These are phyloP conservation scores for Lithobates sylvaticus DNA, from an alignment of 2,797 vertebrate genomes.

Conservation along the genomic window DNA sequence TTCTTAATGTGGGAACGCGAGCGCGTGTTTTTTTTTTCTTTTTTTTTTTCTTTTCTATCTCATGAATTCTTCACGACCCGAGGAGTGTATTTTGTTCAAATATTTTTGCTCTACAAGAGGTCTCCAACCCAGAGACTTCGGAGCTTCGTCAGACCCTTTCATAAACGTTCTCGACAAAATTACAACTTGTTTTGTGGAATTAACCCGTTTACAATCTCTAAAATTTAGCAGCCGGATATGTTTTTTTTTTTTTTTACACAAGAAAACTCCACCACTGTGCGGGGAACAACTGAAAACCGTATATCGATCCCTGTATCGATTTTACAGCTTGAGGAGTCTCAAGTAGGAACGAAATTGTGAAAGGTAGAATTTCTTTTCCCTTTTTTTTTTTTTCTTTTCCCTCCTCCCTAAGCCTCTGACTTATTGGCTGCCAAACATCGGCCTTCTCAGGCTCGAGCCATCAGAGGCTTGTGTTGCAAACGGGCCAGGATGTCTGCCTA, in stretches of 20 bases:
- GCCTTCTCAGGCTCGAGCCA: constrained; percentile 73
- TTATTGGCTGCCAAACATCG: constrained; percentile 72
- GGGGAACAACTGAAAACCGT: constrained; percentile 81
- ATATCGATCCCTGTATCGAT: constrained; percentile 84
- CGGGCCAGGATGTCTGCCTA: constrained; percentile 81
- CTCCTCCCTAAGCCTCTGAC: constrained; percentile 60
- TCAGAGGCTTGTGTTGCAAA: constrained; percentile 74
- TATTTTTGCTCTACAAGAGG: background rate
- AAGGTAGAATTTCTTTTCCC: constrained; percentile 80
- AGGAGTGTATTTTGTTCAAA: background rate
- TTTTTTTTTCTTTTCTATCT: background rate
- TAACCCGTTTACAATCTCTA: constrained; percentile 56
- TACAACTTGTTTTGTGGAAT: background rate
- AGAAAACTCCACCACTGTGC: constrained; percentile 75
- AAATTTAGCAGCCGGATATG: constrained; percentile 75
- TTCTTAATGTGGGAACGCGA: no score
- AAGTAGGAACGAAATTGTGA: constrained; percentile 77
- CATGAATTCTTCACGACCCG: background rate
- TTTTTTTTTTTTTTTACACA: constrained; percentile 70
- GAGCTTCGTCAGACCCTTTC: background rate
- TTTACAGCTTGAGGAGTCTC: constrained; percentile 74
- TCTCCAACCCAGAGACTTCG: background rate
- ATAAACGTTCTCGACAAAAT: constrained; percentile 41
- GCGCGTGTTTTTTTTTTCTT: no score
- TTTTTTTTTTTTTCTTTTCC: constrained; percentile 63